Conservation (phyloP, 53 echinoderm and acorn worm genomes). For the Hippasteria phrygiana region DNA sequence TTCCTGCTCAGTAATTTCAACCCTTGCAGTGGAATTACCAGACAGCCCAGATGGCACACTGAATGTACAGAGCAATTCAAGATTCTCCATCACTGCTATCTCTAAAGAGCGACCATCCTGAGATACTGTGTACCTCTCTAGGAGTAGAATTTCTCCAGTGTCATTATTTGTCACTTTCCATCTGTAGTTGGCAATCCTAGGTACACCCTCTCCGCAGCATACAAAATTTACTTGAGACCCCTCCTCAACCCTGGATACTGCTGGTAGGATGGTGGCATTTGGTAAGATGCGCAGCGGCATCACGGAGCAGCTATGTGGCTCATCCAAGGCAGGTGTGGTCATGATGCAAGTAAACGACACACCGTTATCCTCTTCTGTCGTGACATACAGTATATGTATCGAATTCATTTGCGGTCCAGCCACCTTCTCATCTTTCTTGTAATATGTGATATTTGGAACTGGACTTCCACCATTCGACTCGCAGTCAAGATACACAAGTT, state of each 20-base stretch:
- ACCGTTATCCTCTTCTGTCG: conserved; percentile 24
- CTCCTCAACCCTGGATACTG: neutral
- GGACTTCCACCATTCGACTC: too few species aligned
- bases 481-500: too few species aligned
- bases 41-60: too few species aligned
- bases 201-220: conserved; percentile 23
- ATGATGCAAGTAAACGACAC: neutral
- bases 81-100: too few species aligned
- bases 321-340: too few species aligned
- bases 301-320: conserved; percentile 26
- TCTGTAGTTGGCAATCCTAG: conserved; percentile 10
- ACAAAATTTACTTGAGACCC: neutral
- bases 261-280: conserved; percentile 9
- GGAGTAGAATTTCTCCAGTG: neutral
- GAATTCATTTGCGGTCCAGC: neutral
- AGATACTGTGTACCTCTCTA: conserved; percentile 25
- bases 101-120: too few species aligned
- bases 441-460: too few species aligned
- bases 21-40: too few species aligned
- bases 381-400: too few species aligned
- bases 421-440: too few species aligned
- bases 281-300: conserved; percentile 47
- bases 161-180: conserved; percentile 25
- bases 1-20: too few species aligned
- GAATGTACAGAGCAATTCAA: too few species aligned